Percentiles rank a stretch among this genome's conserved stretches.
These are phyloP conservation scores for Papilio polyxenes DNA, from an alignment of 1,140 invertebrate species.

Conservation along the genomic window DNA sequence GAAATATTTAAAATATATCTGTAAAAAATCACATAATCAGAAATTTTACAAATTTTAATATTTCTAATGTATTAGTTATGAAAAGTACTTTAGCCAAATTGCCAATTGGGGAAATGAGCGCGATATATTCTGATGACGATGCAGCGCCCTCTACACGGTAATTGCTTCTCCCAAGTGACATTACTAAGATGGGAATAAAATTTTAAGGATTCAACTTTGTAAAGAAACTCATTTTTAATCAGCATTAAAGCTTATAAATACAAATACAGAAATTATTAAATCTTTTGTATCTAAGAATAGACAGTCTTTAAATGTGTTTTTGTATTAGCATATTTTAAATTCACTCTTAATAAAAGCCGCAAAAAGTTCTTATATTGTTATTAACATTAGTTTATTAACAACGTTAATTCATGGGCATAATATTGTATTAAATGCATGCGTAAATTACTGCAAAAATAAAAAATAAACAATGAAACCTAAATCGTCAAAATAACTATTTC, in stretches of 20 bases:
- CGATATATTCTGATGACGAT: constrained; percentile 63
- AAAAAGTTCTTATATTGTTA: no score
- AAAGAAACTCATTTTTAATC: not conserved
- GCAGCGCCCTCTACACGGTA: constrained; percentile 56
- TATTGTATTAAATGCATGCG: no score
- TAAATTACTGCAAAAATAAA: not conserved
- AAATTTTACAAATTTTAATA: constrained; percentile 48
- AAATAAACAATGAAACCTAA: not conserved
- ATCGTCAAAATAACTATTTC: constrained; percentile 2
- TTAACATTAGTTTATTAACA: no score
- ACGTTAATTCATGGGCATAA: no score
- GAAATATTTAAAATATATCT: not conserved
- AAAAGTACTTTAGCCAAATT: constrained; percentile 66
- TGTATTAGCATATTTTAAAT: no score
- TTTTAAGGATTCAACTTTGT: constrained; percentile 28
- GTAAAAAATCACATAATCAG: not conserved
- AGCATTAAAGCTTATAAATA: not conserved
- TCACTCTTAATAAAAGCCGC: no score
- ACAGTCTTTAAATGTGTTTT: no score
- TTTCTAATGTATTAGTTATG: constrained; percentile 68
- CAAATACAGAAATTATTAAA: not conserved
- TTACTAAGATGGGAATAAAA: constrained; percentile 49
- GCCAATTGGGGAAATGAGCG: constrained; percentile 58
- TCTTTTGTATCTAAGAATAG: no score
- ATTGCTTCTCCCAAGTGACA: constrained; percentile 54